These are phyloP conservation scores for Eciton burchellii DNA, from an alignment of 1,140 invertebrate species.

Conservation along the genomic window DNA sequence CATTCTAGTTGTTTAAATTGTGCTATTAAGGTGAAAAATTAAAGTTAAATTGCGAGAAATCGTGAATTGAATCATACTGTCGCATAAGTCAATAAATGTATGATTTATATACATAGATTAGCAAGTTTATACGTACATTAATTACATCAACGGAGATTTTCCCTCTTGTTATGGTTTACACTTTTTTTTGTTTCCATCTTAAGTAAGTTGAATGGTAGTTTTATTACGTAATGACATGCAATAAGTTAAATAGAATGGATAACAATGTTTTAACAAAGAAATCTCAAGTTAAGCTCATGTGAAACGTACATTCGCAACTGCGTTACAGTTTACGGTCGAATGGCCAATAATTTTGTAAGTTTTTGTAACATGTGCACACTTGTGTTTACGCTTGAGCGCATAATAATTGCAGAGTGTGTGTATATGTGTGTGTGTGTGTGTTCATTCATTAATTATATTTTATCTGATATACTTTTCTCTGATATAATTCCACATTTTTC, in stretches of 20 bases:
- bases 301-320: not conserved
- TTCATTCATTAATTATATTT: constrained; percentile 14
- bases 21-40: not conserved
- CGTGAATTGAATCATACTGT: not conserved
- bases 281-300: not conserved
- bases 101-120: not conserved
- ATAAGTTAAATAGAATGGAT: constrained; percentile 1
- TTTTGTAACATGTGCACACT: not conserved
- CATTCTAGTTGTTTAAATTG: not conserved
- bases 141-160: not conserved
- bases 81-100: not conserved
- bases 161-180: not conserved
- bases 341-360: constrained; percentile 5
- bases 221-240: not conserved
- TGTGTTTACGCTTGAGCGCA: constrained; percentile 4
- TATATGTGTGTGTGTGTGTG: no score
- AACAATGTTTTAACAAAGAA: not conserved
- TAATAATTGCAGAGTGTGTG: constrained; percentile 39
- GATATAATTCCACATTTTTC: no score
- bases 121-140: not conserved
- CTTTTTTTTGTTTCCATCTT: not conserved
- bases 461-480: no score
- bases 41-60: not conserved
- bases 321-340: constrained; percentile 3
- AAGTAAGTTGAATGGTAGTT: not conserved